These are phyloP conservation scores for Sabatieria punctata DNA, from an alignment of 2,888 invertebrate genomes.

Conservation along the genomic window DNA sequence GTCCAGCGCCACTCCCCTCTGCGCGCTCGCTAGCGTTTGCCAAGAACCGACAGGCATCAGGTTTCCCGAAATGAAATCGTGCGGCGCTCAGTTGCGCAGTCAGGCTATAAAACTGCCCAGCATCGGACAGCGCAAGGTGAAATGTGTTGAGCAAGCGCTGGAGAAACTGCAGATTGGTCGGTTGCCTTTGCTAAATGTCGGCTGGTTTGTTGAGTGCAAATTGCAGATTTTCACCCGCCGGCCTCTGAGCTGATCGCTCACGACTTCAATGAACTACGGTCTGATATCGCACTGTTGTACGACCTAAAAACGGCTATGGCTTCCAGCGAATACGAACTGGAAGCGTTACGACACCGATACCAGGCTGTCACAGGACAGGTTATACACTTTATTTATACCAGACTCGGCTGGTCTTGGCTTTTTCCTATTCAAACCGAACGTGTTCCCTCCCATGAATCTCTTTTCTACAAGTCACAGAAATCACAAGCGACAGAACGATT, in stretches of 20 bases:
- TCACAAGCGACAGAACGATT: too few species aligned
- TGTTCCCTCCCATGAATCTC: too few species aligned
- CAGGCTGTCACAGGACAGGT: conserved; percentile 72
- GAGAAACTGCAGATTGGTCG: conserved; percentile 65
- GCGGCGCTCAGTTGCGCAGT: conserved; percentile 53
- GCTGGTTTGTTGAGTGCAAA: too few species aligned
- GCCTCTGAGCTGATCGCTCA: conserved; percentile 84
- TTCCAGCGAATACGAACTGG: conserved; percentile 83
- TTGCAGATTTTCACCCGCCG: conserved; percentile 71
- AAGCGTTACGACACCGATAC: conserved; percentile 77
- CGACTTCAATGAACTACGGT: conserved; percentile 84
- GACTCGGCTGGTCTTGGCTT: too few species aligned
- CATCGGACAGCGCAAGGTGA: conserved; percentile 89
- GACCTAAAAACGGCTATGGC: conserved; percentile 74
- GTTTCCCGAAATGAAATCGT: conserved; percentile 82
- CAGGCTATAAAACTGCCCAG: conserved; percentile 81
- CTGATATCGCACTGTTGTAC: conserved; percentile 76
- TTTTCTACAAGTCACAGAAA: too few species aligned
- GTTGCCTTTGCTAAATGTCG: too few species aligned
- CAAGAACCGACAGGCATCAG: conserved; percentile 56
- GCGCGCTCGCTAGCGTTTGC: background rate
- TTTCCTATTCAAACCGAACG: too few species aligned
- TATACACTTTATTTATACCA: background rate
- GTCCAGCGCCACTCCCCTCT: background rate
- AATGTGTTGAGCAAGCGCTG: conserved; percentile 86